A percentile compares a stretch with the other conserved stretches of the same genome.
Conservation (phyloP, 2,797 vertebrate genomes). For the Syngnathus rostellatus region DNA sequence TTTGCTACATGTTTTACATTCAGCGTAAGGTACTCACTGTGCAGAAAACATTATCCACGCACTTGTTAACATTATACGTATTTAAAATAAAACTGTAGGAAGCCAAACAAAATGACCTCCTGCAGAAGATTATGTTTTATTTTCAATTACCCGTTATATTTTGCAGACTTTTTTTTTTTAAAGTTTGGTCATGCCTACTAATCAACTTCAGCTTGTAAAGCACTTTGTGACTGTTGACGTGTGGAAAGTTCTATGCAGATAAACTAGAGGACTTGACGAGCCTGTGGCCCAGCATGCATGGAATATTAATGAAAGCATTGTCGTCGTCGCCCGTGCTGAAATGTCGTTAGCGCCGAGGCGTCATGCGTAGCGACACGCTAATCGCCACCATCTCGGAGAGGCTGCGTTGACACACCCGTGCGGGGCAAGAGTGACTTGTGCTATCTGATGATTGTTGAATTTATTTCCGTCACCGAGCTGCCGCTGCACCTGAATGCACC, state of each 20-base stretch:
- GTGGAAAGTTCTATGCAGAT: not conserved
- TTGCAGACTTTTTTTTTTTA: not conserved
- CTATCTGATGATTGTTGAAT: conserved; percentile 46
- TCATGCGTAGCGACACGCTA: conserved; percentile 35
- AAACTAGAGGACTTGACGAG: conserved; percentile 26
- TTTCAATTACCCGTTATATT: not conserved
- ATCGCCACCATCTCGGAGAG: conserved; percentile 54
- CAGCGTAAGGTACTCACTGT: not conserved
- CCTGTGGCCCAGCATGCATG: conserved; percentile 23
- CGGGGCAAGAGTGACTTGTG: conserved; percentile 32
- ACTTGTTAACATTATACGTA: too few species aligned
- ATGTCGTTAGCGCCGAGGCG: conserved; percentile 45
- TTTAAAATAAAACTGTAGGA: too few species aligned
- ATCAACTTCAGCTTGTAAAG: not conserved
- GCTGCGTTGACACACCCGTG: conserved; percentile 30
- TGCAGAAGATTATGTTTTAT: not conserved
- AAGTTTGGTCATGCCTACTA: not conserved
- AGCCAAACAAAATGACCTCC: not conserved
- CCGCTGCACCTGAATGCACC: conserved; percentile 43
- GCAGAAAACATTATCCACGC: too few species aligned
- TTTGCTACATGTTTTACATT: not conserved
- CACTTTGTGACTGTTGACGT: not conserved
- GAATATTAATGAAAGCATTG: conserved; percentile 44
- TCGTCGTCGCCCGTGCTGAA: conserved; percentile 9
- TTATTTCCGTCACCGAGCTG: conserved; percentile 16